A percentile compares a stretch with the other conserved stretches of the same genome.
phyloP scores from a whole-genome alignment of 2,797 vertebrate genomes.

The Antrozous pallidus region DNA sequence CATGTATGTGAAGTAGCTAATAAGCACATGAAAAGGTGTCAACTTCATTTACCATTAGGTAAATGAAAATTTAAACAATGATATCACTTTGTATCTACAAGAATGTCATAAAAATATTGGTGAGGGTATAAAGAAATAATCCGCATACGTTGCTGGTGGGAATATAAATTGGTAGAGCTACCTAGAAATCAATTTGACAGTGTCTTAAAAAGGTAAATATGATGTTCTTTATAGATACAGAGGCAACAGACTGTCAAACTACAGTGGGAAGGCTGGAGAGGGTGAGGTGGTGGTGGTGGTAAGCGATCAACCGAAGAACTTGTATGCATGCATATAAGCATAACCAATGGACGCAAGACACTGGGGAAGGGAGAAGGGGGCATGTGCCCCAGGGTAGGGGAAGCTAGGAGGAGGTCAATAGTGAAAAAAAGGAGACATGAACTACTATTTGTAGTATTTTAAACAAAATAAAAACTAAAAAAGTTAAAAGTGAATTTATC shows the following conservation, averaged over 20 bases:
- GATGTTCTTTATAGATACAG: neutral
- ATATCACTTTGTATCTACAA: neutral
- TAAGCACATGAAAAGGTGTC: neutral
- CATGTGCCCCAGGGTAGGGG: too few relatives aligned
- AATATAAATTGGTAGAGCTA: neutral
- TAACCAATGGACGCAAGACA: too few relatives aligned
- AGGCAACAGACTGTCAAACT: too few relatives aligned
- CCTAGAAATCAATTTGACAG: neutral
- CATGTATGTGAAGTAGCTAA: neutral
- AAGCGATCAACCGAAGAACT: too few relatives aligned
- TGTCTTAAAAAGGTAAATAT: conserved; percentile 13
- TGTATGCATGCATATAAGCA: too few relatives aligned
- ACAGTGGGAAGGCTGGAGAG: too few relatives aligned
- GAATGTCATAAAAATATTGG: neutral
- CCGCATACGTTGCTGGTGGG: neutral
- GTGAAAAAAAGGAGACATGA: too few relatives aligned
- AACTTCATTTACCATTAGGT: neutral
- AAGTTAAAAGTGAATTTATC: conserved; percentile 4
- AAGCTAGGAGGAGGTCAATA: too few relatives aligned
- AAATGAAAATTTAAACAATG: neutral
- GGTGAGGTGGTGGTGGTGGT: fast-evolving
- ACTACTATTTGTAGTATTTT: too few relatives aligned
- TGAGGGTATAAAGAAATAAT: neutral
- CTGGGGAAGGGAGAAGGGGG: too few relatives aligned
- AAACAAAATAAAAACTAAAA: neutral